Percentiles rank a stretch among this genome's conserved stretches.
Conservation (phyloP, 1,140 invertebrate genomes). For the Dreissena rostriformis region DNA sequence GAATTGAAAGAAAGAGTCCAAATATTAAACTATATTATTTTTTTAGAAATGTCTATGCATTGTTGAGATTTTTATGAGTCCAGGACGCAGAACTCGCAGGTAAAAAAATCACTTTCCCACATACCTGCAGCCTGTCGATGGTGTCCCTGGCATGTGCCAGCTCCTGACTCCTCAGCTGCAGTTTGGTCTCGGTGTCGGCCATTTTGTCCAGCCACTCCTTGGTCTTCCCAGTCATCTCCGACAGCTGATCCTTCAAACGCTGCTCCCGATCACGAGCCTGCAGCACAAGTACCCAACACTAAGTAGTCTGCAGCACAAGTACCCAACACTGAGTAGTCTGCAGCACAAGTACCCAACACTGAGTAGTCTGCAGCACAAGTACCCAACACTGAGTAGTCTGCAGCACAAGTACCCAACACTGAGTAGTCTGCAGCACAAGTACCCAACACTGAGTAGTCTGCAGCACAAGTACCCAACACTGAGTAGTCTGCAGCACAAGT, state of each 20-base stretch:
- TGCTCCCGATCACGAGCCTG: slow-evolving; percentile 29
- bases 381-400: too few species aligned
- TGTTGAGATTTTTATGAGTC: too few species aligned
- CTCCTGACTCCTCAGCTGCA: slow-evolving; percentile 19
- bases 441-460: too few species aligned
- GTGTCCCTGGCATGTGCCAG: slow-evolving; percentile 29
- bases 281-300: neutral
- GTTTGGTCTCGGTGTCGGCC: slow-evolving; percentile 28
- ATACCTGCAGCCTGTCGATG: slow-evolving; percentile 21
- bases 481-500: too few species aligned
- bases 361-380: too few species aligned
- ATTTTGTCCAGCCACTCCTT: slow-evolving; percentile 29
- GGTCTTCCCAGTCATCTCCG: neutral
- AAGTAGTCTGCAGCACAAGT: neutral
- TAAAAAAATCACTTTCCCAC: neutral
- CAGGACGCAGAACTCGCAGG: too few species aligned
- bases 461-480: too few species aligned
- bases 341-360: neutral
- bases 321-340: neutral
- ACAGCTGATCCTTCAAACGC: slow-evolving; percentile 30
- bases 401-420: too few species aligned
- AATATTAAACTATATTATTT: too few species aligned
- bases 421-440: too few species aligned
- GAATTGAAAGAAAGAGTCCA: too few species aligned
- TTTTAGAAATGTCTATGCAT: too few species aligned